Base-by-base conservation (phyloP, 2,888 invertebrate species). In the Pycnomerus fuliginosus region DNA sequence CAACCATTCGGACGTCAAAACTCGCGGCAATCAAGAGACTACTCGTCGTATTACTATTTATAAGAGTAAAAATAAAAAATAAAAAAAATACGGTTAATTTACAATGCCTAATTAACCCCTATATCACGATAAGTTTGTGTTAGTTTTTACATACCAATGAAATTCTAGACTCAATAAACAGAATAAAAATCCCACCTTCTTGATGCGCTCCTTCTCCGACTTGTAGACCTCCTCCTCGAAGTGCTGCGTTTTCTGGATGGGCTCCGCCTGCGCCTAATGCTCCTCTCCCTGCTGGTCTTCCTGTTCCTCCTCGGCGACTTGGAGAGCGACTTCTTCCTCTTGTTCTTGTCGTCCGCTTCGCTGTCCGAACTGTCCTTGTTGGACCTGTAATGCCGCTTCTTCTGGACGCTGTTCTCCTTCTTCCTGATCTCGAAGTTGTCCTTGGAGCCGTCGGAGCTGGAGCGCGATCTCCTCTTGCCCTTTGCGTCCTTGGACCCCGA, bases 341-440 rank as follows among this genome's bases (percentile, higher is more conserved):
- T 66, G 29, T 63, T 60, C 36, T 74, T 72, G 22, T 72, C 74
- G 13, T 74, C 65, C 23, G 57, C 55, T 40, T 66, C 65, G 45
- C 64, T 65, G 45, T 64, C 65, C 2, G 65, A 64, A 47, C 69
- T 89, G 63, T 89, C 89, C 44, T 88, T 85, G 65, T 91, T 90
- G 39, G 88, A 90, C 8, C 91, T 80, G 67, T 93, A 93, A 53
- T 92, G 91, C 5, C 93, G 80, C 65, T 92, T 92, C 68, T 90
- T 90, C 68, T 92, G 91, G 7, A 87, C 80, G 71, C 90, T 78
- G 72, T 89, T 79, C 72, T 85, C 82, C 74, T 90, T 85, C 75
- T 89, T 77, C 61, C 84, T 74, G 52, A 85, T 83, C 67, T 85
- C 85, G 65, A 85, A 85, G 57, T 83, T 81, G 47, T 67, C 65